Base-by-base conservation (phyloP, 1,140 invertebrate genomes). In the Drosophila erecta region DNA sequence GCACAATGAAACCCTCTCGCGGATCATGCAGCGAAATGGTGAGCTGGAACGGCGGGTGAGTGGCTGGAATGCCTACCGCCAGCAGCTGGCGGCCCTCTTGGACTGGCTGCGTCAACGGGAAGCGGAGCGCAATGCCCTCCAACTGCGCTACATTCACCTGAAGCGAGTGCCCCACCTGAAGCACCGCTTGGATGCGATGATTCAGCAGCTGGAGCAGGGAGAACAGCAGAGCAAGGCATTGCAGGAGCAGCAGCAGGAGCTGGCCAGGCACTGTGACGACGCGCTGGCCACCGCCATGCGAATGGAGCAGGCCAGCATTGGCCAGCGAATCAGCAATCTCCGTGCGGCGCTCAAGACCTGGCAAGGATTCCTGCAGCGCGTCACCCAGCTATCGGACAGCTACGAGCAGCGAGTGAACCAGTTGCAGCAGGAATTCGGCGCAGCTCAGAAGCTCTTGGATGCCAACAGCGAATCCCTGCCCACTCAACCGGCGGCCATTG, bases 61-160 rank as follows among this genome's bases (percentile, higher is more conserved):
- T 1, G 93, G 95, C 1, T 99, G 98, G 98, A 96, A 97, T 71
- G 94, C 94, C 46, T 98, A 98, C 91, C 95, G 96, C 80, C 93
- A 94, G 47, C 95, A 96, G 61, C 95, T 96, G 83, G 94, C 94
- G 1, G 94, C 94, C 47, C 91, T 98, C 4, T 92, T 96, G 10
- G 92, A 94, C 6, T 98, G 97, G 97, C 93, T 98, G 40, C 95
- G 96, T 67, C 95, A 95, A 41, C 94, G 96, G 46, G 97, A 98
- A 86, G 94, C 95, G 22, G 96, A 97, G 72, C 94, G 96, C 43
- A 94, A 95, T 76, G 94, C 94, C 43, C 92, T 98, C 12, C 96
- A 97, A 72, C 92, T 98, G 6, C 93, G 96, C 73, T 97, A 97
- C 75, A 95, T 98, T 11, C 95, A 97, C 62, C 93, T 97, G 0